These are phyloP conservation scores for Criorhina ranunculi DNA, from an alignment of 2,888 invertebrate genomes.

Conservation along the genomic window DNA sequence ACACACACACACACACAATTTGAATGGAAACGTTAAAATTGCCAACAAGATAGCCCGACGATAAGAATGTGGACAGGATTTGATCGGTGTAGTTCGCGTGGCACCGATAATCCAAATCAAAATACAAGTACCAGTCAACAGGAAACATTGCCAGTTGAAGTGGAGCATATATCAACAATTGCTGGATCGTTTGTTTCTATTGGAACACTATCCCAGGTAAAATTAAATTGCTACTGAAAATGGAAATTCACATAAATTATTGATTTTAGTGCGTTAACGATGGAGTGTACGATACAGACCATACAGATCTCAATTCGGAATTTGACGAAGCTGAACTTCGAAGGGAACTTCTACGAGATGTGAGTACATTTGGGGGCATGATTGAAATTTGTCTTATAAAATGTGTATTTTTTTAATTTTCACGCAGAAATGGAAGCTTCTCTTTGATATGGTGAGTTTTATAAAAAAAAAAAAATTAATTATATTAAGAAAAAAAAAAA, in stretches of 20 bases:
- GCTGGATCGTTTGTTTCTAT: slow-evolving; percentile 88
- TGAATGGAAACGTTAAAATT: slow-evolving; percentile 71
- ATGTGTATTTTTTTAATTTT: slow-evolving; percentile 47
- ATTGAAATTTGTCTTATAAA: slow-evolving; percentile 17
- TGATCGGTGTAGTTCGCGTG: slow-evolving; percentile 83
- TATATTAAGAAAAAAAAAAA: too few relatives aligned
- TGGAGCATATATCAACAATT: slow-evolving; percentile 88
- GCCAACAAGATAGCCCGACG: slow-evolving; percentile 64
- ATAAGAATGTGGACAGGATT: slow-evolving; percentile 79
- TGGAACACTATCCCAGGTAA: slow-evolving; percentile 86
- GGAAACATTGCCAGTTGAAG: slow-evolving; percentile 88
- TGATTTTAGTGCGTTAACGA: slow-evolving; percentile 84
- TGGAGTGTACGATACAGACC: slow-evolving; percentile 91
- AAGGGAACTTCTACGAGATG: slow-evolving; percentile 91
- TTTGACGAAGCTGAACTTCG: slow-evolving; percentile 91
- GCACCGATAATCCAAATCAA: slow-evolving; percentile 81
- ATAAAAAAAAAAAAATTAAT: slow-evolving; percentile 41
- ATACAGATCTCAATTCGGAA: slow-evolving; percentile 92
- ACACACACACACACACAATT: slow-evolving; percentile 19
- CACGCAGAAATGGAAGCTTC: slow-evolving; percentile 94
- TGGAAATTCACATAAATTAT: slow-evolving; percentile 4
- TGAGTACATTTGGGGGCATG: slow-evolving; percentile 86
- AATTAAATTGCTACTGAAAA: not conserved
- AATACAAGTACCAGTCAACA: slow-evolving; percentile 83
- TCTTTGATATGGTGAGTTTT: slow-evolving; percentile 91